Evolutionary conservation across 1,140 invertebrate species (phyloP).

Genomic region (Micrasema longulum): DNA sequence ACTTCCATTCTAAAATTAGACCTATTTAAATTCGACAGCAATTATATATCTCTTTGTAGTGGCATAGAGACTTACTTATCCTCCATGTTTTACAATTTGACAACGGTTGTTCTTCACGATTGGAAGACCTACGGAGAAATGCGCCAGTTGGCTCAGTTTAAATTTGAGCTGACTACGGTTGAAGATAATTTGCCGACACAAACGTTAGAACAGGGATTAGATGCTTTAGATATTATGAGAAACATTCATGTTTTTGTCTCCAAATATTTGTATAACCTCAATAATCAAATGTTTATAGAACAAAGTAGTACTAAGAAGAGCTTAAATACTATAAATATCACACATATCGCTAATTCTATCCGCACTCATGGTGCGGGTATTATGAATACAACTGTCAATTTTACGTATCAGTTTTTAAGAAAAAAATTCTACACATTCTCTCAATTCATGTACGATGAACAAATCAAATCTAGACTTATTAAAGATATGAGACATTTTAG

Average conservation of each 20-base stretch:
- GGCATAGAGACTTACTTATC: constrained; percentile 93
- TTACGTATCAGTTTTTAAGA: constrained; percentile 95
- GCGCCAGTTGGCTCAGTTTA: constrained; percentile 90
- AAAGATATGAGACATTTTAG: constrained; percentile 87
- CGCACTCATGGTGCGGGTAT: constrained; percentile 97
- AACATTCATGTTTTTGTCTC: constrained; percentile 97
- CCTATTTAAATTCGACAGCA: constrained; percentile 63
- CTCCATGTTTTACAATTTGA: constrained; percentile 96
- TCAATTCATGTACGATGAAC: constrained; percentile 98
- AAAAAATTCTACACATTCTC: constrained; percentile 96
- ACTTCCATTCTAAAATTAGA: constrained; percentile 69
- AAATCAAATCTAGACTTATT: constrained; percentile 94
- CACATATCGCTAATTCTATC: constrained; percentile 97
- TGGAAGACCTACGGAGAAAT: constrained; percentile 98
- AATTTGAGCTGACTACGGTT: constrained; percentile 84
- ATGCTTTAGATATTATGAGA: constrained; percentile 97
- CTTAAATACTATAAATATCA: constrained; percentile 95
- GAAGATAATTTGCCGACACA: constrained; percentile 96
- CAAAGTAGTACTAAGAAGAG: constrained; percentile 92
- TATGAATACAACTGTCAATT: constrained; percentile 97
- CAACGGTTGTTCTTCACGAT: constrained; percentile 96
- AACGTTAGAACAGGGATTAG: constrained; percentile 96
- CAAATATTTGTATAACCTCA: constrained; percentile 95
- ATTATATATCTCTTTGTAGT: constrained; percentile 64
- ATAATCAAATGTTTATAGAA: constrained; percentile 97